These are phyloP conservation scores for Helogale parvula DNA, from an alignment of 2,113 vertebrate genomes.

Conservation along the genomic window DNA sequence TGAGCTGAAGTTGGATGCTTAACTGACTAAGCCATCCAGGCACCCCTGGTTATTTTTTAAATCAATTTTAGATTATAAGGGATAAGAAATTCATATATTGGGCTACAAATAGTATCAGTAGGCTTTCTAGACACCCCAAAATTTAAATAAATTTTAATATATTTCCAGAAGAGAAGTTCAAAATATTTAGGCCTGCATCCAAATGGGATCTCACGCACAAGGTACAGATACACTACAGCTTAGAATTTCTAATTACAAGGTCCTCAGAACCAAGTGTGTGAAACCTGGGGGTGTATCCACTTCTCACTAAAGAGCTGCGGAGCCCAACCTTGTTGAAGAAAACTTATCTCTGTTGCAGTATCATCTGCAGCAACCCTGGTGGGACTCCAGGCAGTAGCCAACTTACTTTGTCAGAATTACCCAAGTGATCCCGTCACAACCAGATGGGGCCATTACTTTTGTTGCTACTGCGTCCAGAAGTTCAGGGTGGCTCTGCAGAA, in stretches of 20 bases:
- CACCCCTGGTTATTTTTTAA: not conserved
- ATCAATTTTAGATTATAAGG: not conserved
- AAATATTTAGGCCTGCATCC: not conserved
- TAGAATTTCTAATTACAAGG: not conserved
- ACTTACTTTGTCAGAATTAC: not conserved
- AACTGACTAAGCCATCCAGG: too few species aligned
- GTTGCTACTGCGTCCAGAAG: not conserved
- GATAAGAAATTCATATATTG: not conserved
- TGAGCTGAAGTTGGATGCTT: too few species aligned
- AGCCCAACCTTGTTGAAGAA: not conserved
- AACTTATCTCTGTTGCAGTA: not conserved
- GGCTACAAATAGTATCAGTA: not conserved
- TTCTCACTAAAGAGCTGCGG: not conserved
- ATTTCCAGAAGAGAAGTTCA: not conserved
- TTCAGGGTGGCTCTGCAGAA: not conserved
- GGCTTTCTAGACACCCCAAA: not conserved
- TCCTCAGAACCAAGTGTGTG: not conserved
- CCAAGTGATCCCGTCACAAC: not conserved
- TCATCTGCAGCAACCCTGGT: not conserved
- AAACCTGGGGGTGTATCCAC: not conserved
- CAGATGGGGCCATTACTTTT: not conserved
- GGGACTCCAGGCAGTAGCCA: not conserved
- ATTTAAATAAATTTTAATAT: conserved; percentile 22
- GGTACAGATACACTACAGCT: not conserved
- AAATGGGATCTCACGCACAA: not conserved